Percentiles rank a stretch among this genome's conserved stretches.
These are phyloP conservation scores for Pteria penguin DNA, from an alignment of 2,888 invertebrate genomes.

Conservation along the genomic window DNA sequence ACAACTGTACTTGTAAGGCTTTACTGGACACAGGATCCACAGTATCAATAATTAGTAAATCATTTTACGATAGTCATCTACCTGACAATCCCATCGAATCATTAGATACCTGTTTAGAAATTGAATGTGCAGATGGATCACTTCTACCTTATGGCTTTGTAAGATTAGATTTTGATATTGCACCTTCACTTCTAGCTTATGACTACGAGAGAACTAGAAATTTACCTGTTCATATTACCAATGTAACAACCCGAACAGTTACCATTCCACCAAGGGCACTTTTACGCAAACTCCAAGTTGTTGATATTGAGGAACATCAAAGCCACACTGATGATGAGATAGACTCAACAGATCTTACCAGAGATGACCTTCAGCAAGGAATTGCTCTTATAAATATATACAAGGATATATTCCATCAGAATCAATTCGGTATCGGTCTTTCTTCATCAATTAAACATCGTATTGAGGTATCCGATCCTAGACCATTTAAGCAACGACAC, in stretches of 20 bases:
- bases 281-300: not conserved
- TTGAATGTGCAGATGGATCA: not conserved
- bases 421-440: constrained; percentile 28
- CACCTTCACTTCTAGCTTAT: not conserved
- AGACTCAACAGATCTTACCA: not conserved
- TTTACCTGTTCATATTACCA: not conserved
- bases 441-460: no score
- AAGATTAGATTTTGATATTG: not conserved
- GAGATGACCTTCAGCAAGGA: not conserved
- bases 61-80: no score
- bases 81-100: not conserved
- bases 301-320: not conserved
- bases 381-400: not conserved
- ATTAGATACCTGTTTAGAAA: not conserved
- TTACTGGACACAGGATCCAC: no score
- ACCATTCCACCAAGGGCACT: not conserved
- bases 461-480: not conserved
- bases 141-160: not conserved
- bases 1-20: no score
- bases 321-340: no score
- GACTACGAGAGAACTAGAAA: not conserved
- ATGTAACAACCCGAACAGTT: constrained; percentile 14
- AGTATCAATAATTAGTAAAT: no score
- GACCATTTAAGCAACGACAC: constrained; percentile 24
- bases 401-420: constrained; percentile 10